Base-by-base conservation (phyloP, 2,113 vertebrate species). In the Oxyruncus cristatus region DNA sequence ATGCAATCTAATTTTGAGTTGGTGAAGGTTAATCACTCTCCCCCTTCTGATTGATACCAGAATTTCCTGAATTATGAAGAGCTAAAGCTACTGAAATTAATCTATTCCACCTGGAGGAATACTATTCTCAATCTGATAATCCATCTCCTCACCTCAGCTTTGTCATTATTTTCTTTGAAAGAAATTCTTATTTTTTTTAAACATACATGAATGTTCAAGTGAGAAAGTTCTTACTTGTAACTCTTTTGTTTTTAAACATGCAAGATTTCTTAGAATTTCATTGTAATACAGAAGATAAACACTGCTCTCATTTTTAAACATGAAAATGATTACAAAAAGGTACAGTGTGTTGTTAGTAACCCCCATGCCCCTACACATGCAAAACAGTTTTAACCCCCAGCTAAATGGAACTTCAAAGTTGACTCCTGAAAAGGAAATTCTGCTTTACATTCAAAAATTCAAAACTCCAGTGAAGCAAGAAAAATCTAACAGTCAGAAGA, bases 361-460 rank as follows among this genome's bases (percentile, higher is more conserved):
- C 8, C 28, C 19, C 47, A 15, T 21, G 67, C 39, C 80, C 59
- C 87, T 55, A 0, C 0, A 3, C 0, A 0, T 6, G 18, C n/a
- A 74, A 17, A 70, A 18, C 8, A 16, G 30, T 68, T 90, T 61
- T 63, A 95, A 85, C 12, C 11, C 13, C 14, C 44, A 85, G 44
- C 13, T 47, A 85, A 76, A 77, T 3, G 12, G 28, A 58, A 59
- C 30, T 71, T 49, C 47, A 32, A 79, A 68, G 46, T 3, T 76
- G 61, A 42, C 41, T 42, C 35, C 39, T 59, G 24, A 70, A 81
- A 58, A 80, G 30, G 8, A 92, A 55, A 4, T 78, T 41, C n/a
- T 72, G 8, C 27, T 90, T 66, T 63, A 47, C 24, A 58, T 39
- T 14, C 28, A 7, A 65, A 76, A 93, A 33, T 7, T 27, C 53